Conservation (phyloP, 2,113 vertebrate genomes). For the Haplotaxodon microlepis region DNA sequence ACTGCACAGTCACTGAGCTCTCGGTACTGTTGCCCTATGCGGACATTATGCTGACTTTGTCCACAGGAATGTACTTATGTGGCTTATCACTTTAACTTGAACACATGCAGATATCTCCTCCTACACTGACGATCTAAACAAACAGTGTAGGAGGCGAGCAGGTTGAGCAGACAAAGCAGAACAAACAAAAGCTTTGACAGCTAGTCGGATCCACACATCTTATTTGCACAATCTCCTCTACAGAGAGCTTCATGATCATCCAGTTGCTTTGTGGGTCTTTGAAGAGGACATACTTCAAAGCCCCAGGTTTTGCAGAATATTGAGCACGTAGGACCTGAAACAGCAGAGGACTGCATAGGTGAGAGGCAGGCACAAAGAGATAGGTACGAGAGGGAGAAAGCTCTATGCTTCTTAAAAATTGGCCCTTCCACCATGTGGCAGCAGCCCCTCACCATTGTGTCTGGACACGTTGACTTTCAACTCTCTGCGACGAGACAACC, state of each 20-base stretch:
- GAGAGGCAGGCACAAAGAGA: background rate
- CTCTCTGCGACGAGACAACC: slow-evolving; percentile 67
- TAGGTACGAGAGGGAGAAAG: background rate
- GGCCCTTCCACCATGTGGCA: slow-evolving; percentile 16
- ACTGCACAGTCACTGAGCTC: background rate
- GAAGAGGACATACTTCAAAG: slow-evolving; percentile 41
- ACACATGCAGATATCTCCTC: slow-evolving; percentile 22
- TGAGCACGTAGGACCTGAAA: background rate
- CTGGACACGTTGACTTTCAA: slow-evolving; percentile 72
- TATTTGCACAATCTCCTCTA: slow-evolving; percentile 26
- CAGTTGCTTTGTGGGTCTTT: slow-evolving; percentile 16
- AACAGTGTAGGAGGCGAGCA: slow-evolving; percentile 44
- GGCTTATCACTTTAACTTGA: slow-evolving; percentile 18
- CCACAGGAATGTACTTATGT: slow-evolving; percentile 6
- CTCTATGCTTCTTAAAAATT: background rate
- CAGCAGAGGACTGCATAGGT: slow-evolving; percentile 4
- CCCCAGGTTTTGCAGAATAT: slow-evolving; percentile 4
- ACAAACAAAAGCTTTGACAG: slow-evolving; percentile 46
- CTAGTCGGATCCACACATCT: background rate
- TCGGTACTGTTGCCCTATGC: background rate
- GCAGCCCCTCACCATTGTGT: slow-evolving; percentile 66
- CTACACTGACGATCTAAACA: slow-evolving; percentile 33
- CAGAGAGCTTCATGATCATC: slow-evolving; percentile 12
- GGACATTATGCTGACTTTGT: background rate
- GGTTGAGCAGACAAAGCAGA: slow-evolving; percentile 44